phyloP scores from a whole-genome alignment of 2,113 vertebrate genomes.

The Burhinus oedicnemus region DNA sequence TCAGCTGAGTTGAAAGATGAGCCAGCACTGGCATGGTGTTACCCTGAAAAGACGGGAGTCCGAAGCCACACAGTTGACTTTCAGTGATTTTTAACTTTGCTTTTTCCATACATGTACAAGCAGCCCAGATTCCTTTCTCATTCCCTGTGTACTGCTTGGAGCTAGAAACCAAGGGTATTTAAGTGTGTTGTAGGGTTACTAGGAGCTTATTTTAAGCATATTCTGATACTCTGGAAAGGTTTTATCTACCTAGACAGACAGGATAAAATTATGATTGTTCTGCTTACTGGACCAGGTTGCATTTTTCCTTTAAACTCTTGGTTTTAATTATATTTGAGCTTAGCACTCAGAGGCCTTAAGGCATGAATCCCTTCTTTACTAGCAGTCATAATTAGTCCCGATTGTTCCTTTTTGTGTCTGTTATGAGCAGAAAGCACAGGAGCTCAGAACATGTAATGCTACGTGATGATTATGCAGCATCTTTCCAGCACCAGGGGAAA shows the following conservation, averaged over 20 bases:
- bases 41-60: background rate
- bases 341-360: background rate
- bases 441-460: background rate
- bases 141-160: background rate
- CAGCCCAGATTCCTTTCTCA: background rate
- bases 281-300: background rate
- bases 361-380: slow-evolving; percentile 9
- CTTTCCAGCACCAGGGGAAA: background rate
- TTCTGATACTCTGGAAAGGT: background rate
- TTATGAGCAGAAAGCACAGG: background rate
- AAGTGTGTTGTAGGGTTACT: background rate
- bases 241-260: background rate
- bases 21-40: background rate
- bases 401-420: background rate
- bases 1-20: background rate
- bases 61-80: background rate
- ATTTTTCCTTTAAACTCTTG: background rate
- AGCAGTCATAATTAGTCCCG: background rate
- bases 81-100: background rate
- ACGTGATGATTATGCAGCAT: background rate
- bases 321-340: slow-evolving; percentile 5
- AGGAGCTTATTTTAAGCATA: background rate
- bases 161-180: background rate
- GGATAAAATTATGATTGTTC: background rate
- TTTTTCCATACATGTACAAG: background rate